Percentiles rank a stretch among this genome's conserved stretches.
phyloP scores from a whole-genome alignment of 2,113 vertebrate genomes.

The Xiphophorus maculatus region DNA sequence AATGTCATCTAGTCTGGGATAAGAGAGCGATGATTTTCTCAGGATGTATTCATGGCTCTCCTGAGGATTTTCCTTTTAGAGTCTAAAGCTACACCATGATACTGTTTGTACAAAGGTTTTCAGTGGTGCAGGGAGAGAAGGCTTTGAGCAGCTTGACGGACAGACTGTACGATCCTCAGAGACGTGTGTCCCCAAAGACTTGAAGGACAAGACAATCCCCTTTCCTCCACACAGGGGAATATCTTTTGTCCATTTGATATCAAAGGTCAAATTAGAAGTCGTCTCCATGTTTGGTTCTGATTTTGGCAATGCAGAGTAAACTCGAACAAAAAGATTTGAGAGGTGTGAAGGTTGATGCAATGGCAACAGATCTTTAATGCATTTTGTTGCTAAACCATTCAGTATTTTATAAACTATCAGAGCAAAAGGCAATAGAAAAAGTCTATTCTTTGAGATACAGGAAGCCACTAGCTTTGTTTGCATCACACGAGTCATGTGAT shows the following conservation, averaged over 20 bases:
- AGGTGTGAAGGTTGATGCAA: too few species aligned
- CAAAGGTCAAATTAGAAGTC: neutral
- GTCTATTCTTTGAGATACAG: too few species aligned
- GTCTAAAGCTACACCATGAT: neutral
- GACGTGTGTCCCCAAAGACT: neutral
- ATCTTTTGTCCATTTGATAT: neutral
- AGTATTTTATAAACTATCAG: too few species aligned
- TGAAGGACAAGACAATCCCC: neutral
- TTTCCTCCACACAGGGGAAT: neutral
- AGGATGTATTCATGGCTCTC: slow-evolving; percentile 9
- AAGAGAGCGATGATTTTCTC: neutral
- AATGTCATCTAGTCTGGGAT: neutral
- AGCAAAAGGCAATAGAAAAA: too few species aligned
- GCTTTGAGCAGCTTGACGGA: slow-evolving; percentile 7
- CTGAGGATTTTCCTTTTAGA: neutral
- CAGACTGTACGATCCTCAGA: neutral
- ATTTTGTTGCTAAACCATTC: too few species aligned
- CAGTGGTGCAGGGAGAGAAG: neutral
- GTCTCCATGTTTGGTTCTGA: neutral
- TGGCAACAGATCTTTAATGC: too few species aligned
- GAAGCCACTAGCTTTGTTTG: too few species aligned
- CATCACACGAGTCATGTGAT: too few species aligned
- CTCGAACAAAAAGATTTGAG: too few species aligned
- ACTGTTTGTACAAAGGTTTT: neutral
- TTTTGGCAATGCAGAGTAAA: too few species aligned